Evolutionary conservation across 1,140 invertebrate species (phyloP), one percentile per base, ranked within the genome.

Genomic region (Ceratina japonica): DNA sequence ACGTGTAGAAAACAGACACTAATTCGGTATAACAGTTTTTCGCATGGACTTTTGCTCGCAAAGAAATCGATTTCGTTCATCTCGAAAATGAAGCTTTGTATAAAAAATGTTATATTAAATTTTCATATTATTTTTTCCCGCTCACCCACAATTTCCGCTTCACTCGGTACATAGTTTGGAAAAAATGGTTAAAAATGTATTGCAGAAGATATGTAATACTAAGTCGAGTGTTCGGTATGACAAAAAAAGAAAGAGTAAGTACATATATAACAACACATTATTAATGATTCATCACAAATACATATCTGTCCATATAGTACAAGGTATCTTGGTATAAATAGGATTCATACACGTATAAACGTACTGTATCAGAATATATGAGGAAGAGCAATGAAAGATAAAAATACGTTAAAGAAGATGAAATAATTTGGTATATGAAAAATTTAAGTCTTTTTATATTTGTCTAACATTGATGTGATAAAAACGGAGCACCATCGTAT

Each of bases 381-480:
- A 83, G 80, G 84, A 86, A 85, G 80, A 85, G 70, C 83, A 85
- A 82, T 85, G 71, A 80, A 84, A 73, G 52, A 72, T 76, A 71
- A 85, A 85, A 63, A 37, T 72, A 71, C 71, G 63, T 44, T 44
- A 44, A 44, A 44, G 37, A 44, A 44, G 37, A 44, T 44, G 85
- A 85, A 85, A 81, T 85, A 85, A 81, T 72, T 71, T 75, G 5
- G 71, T 24, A n/a, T 84, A 75, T 68, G 80, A 85, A 82, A 65
- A 73, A 27, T 75, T 63, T 81, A 59, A 64, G 37, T 75, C 22
- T 81, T 64, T 64, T 69, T 75, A 85, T 74, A 75, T 74, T 81
- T 73, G 54, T 65, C 83, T 85, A 85, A 80, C n/a, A 51, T 81
- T 81, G 71, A 52, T 74, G 52, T 81, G 74, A 58, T 81, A 85